Conservation (phyloP, 2,888 invertebrate species). For the Dione juno region DNA sequence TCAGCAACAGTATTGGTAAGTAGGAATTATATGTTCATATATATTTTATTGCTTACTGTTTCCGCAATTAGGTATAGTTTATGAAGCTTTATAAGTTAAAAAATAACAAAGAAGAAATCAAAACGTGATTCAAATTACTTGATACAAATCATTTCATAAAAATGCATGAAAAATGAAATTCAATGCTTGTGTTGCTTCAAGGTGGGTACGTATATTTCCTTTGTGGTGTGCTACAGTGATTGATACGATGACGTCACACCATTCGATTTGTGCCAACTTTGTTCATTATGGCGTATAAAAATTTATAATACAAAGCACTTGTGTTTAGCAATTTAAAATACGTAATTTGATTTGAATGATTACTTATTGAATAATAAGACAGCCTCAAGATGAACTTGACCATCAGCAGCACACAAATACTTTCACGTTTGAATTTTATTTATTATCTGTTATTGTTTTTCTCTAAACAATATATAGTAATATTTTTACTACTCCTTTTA, state of each 20-base stretch:
- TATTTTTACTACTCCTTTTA: neutral
- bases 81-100: neutral
- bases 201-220: constrained; percentile 34
- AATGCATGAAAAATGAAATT: constrained; percentile 37
- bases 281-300: constrained; percentile 30
- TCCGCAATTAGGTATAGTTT: neutral
- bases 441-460: neutral
- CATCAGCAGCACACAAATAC: neutral
- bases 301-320: constrained; percentile 36
- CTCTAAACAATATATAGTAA: neutral
- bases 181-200: constrained; percentile 35
- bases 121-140: constrained; percentile 8
- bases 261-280: constrained; percentile 41
- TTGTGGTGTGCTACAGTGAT: constrained; percentile 40
- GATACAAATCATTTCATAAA: neutral
- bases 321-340: constrained; percentile 26
- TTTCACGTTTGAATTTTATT: neutral
- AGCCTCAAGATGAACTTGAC: constrained; percentile 23
- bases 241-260: constrained; percentile 43
- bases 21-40: neutral
- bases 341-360: constrained; percentile 25
- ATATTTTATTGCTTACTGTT: neutral
- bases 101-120: neutral
- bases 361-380: constrained; percentile 27
- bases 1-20: constrained; percentile 91